Evolutionary conservation across 2,113 vertebrate species (phyloP), one percentile per base, ranked within the genome.

Genomic region (Poeciliopsis occidentalis): DNA sequence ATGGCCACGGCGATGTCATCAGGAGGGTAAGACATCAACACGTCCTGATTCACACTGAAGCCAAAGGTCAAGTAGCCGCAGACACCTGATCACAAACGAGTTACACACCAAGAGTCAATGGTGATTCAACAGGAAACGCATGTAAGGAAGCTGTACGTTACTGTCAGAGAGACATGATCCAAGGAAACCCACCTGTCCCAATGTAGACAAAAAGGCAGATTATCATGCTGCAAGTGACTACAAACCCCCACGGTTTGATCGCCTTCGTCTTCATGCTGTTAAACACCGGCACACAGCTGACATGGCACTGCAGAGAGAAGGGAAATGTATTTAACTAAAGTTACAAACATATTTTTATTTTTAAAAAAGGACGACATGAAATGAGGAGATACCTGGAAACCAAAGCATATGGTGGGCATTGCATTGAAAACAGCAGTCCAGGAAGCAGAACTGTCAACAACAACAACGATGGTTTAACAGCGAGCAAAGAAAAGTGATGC

Each of bases 31-130:
- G 97, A 99, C 90, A 99, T 95, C 85, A 99, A 89, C 62, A 99
- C 95, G 0, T 99, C 98, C 62, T 97, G 97, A 47, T 94, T 95
- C 85, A 99, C 98, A 0, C 60, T 80, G 0, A 95, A 94, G 30
- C 98, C 97, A 8, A 99, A 99, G 0, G 97, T 96, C 89, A 99
- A 92, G 94, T 96, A 99, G 64, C 98, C 98, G 7, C 97, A 99
- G 67, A 98, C 95, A 0, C 98, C 98, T 99, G 88, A 67, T 22
- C 0, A 69, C 24, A 24, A 27, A 15, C 24, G 24, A 72, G 17
- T 2, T 5, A 2, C 7, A 54, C 6, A 54, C 44, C 44, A 47
- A 47, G 15, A 47, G 44, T 22, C 17, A 66, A 13, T 12, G 27
- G 13, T 4, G 19, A 15, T 19, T 19, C 24, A 30, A 39, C n/a